A percentile compares a stretch with the other conserved stretches of the same genome.
Conservation (phyloP, 2,888 invertebrate genomes). For the Eretmocerus hayati region DNA sequence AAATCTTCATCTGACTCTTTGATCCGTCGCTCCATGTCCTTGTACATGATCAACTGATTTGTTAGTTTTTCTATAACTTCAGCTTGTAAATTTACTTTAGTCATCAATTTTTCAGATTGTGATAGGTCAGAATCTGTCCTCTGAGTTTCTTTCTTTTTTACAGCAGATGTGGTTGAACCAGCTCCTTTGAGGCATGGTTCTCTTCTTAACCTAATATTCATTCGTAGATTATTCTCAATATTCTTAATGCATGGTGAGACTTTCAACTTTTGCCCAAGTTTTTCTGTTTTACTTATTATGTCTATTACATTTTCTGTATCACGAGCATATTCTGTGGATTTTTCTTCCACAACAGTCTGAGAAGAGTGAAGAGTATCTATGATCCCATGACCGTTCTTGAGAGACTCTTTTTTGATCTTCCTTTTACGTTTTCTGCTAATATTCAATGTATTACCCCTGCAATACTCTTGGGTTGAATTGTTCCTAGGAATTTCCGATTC, state of each 20-base stretch:
- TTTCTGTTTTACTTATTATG: conserved; percentile 13
- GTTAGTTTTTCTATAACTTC: conserved; percentile 34
- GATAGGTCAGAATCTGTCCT: no score
- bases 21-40: conserved; percentile 29
- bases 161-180: no score
- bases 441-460: conserved; percentile 2
- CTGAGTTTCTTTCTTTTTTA: no score
- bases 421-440: conserved; percentile 12
- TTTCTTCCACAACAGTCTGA: conserved; percentile 24
- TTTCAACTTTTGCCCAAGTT: no score
- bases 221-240: no score
- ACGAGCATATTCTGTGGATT: conserved; percentile 36
- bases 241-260: no score
- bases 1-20: conserved; percentile 23
- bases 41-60: conserved; percentile 32
- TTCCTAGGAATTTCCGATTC: conserved; percentile 24
- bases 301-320: conserved; percentile 27
- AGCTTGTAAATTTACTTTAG: conserved; percentile 33
- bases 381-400: no score
- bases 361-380: not conserved
- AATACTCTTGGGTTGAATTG: conserved; percentile 8
- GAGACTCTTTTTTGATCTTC: no score
- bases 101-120: conserved; percentile 1
- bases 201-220: no score
- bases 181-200: no score